Conservation (phyloP, 2,888 invertebrate species). For the Phyto melanocephala region DNA sequence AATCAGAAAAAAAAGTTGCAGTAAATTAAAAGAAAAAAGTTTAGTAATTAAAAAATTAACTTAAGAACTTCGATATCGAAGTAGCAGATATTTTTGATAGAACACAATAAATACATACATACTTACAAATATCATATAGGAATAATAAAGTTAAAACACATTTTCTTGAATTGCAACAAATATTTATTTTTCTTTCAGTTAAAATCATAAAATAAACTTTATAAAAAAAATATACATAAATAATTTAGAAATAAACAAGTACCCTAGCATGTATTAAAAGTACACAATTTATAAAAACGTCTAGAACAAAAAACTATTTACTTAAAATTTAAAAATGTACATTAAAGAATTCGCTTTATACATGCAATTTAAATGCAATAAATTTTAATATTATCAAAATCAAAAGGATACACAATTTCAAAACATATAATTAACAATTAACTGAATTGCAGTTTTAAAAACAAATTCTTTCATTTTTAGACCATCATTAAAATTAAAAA, state of each 20-base stretch:
- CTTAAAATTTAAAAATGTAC: too few relatives aligned
- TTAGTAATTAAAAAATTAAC: too few relatives aligned
- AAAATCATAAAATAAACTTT: not conserved
- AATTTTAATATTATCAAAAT: not conserved
- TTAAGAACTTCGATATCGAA: too few relatives aligned
- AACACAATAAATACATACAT: too few relatives aligned
- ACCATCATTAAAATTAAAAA: slow-evolving; percentile 69
- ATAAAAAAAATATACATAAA: not conserved
- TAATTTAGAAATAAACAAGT: not conserved
- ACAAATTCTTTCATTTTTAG: not conserved
- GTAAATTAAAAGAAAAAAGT: too few relatives aligned
- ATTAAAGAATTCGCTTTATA: not conserved
- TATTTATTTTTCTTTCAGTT: not conserved
- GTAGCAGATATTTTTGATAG: too few relatives aligned
- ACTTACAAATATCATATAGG: too few relatives aligned
- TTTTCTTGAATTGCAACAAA: not conserved
- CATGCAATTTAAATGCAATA: not conserved
- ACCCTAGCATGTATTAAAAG: not conserved
- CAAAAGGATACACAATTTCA: not conserved
- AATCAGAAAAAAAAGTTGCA: too few relatives aligned
- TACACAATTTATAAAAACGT: not conserved
- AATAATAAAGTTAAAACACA: too few relatives aligned
- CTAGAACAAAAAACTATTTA: not conserved
- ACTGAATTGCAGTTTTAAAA: not conserved
- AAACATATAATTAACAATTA: not conserved